Conservation (phyloP, 2,888 invertebrate species). For the Orthosia gothica region DNA sequence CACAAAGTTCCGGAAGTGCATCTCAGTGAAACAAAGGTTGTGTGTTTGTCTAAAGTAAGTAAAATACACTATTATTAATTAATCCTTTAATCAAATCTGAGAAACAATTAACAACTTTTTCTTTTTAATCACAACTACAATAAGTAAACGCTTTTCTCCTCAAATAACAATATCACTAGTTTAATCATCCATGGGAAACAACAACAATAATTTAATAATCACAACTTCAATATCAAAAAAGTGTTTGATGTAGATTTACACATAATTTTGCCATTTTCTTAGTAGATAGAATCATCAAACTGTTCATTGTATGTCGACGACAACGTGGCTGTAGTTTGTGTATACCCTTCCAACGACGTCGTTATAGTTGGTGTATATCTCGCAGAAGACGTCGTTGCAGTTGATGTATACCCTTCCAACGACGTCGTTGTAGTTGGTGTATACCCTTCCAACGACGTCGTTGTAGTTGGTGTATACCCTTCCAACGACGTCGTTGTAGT, state of each 20-base stretch:
- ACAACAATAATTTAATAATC: slow-evolving; percentile 34
- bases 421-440: slow-evolving; percentile 34
- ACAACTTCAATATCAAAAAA: slow-evolving; percentile 38
- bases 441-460: slow-evolving; percentile 25
- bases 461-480: slow-evolving; percentile 23
- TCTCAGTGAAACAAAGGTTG: too few species aligned
- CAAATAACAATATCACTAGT: slow-evolving; percentile 44
- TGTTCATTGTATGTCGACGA: slow-evolving; percentile 39
- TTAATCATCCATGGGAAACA: slow-evolving; percentile 17
- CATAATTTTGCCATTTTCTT: slow-evolving; percentile 48
- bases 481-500: slow-evolving; percentile 9
- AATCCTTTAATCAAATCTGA: too few species aligned
- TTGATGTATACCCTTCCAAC: slow-evolving; percentile 30
- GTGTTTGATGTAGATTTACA: slow-evolving; percentile 45
- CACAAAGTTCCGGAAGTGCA: too few species aligned
- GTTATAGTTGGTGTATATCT: background rate
- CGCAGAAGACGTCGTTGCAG: too few species aligned
- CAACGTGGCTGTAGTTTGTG: slow-evolving; percentile 35
- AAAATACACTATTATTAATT: too few species aligned
- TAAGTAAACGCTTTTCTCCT: slow-evolving; percentile 38
- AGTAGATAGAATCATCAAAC: slow-evolving; percentile 47
- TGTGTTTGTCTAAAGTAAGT: too few species aligned
- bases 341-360: slow-evolving; percentile 39
- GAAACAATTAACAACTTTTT: too few species aligned
- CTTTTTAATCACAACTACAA: background rate